These are phyloP conservation scores for Minunthozetes semirufus DNA, from an alignment of 2,888 invertebrate genomes.

Conservation along the genomic window DNA sequence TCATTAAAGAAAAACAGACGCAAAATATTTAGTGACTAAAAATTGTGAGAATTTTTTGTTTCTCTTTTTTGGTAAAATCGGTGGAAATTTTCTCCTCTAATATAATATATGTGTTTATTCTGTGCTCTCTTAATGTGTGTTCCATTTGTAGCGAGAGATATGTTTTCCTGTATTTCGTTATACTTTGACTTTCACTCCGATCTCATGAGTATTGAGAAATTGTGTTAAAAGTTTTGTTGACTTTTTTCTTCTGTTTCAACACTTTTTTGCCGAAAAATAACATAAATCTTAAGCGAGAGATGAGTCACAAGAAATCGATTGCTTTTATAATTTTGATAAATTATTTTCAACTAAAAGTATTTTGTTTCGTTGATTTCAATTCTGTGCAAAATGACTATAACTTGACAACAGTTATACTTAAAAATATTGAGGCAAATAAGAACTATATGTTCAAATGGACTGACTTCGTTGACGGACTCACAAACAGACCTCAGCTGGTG, in stretches of 20 bases:
- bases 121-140: no score
- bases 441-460: background rate
- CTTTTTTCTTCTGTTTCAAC: no score
- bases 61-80: background rate
- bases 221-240: no score
- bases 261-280: background rate
- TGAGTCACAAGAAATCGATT: slow-evolving; percentile 6
- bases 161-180: no score
- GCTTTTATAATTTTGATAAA: slow-evolving; percentile 22
- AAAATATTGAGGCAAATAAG: background rate
- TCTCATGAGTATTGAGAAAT: no score
- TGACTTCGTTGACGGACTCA: background rate
- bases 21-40: background rate
- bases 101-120: no score
- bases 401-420: background rate
- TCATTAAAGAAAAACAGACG: slow-evolving; percentile 26
- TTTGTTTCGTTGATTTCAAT: slow-evolving; percentile 11
- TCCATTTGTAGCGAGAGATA: no score
- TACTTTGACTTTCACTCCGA: no score
- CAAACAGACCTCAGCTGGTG: background rate
- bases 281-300: background rate
- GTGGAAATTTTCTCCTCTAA: background rate
- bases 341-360: slow-evolving; percentile 13
- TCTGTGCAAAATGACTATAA: background rate
- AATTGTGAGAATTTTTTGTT: background rate